These are phyloP conservation scores for Cotesia vestalis DNA, from an alignment of 1,140 invertebrate genomes.

Conservation along the genomic window DNA sequence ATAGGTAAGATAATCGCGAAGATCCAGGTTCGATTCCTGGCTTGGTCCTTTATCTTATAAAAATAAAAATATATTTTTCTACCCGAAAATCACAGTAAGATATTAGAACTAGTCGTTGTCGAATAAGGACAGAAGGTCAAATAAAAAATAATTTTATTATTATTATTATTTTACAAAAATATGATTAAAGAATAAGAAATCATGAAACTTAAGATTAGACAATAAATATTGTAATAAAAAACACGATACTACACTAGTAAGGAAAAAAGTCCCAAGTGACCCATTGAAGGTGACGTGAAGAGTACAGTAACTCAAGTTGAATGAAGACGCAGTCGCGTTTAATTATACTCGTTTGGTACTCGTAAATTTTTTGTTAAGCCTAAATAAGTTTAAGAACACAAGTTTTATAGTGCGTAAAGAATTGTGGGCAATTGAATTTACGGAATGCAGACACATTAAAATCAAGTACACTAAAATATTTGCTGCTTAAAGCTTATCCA, in stretches of 20 bases:
- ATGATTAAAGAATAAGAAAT: too few relatives aligned
- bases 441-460: slow-evolving; percentile 34
- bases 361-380: slow-evolving; percentile 16
- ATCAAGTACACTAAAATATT: slow-evolving; percentile 9
- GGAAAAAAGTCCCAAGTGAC: slow-evolving; percentile 11
- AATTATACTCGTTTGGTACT: slow-evolving; percentile 17
- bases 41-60: too few relatives aligned
- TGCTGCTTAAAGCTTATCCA: neutral
- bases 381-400: neutral
- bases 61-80: too few relatives aligned
- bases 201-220: too few relatives aligned
- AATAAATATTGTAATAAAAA: too few relatives aligned
- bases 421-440: slow-evolving; percentile 27
- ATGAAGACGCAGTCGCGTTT: slow-evolving; percentile 18
- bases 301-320: slow-evolving; percentile 3
- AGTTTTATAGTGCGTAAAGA: neutral
- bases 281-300: slow-evolving; percentile 17
- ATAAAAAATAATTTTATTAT: too few relatives aligned
- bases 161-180: too few relatives aligned
- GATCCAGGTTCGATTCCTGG: too few relatives aligned
- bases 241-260: neutral
- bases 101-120: too few relatives aligned
- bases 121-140: too few relatives aligned
- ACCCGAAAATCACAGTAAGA: too few relatives aligned
- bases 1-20: too few relatives aligned